These are phyloP conservation scores for Cantharis rustica DNA, from an alignment of 2,888 invertebrate genomes.

Conservation along the genomic window DNA sequence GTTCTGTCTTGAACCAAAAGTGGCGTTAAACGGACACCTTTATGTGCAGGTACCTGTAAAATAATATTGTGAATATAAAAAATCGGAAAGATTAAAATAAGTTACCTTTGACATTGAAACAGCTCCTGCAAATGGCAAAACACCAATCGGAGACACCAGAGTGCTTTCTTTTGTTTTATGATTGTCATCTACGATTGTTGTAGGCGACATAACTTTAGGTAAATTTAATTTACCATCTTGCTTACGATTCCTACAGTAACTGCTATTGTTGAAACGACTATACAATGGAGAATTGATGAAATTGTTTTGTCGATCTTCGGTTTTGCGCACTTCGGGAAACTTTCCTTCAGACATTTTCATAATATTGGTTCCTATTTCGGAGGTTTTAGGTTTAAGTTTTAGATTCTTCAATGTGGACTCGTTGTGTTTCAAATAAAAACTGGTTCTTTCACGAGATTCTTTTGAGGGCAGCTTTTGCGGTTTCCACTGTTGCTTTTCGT, in stretches of 20 bases:
- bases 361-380: constrained; percentile 4
- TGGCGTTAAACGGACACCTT: constrained; percentile 47
- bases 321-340: not conserved
- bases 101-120: constrained; percentile 40
- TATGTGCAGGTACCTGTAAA: constrained; percentile 30
- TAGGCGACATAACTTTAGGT: constrained; percentile 37
- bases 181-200: constrained; percentile 45
- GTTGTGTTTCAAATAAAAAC: constrained; percentile 3
- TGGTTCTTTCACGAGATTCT: constrained; percentile 12
- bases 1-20: constrained; percentile 47
- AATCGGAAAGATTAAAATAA: not conserved
- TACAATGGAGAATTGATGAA: constrained; percentile 35
- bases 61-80: not conserved
- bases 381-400: constrained; percentile 14
- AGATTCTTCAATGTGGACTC: constrained; percentile 5
- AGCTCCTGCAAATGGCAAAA: constrained; percentile 41
- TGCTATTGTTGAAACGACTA: constrained; percentile 30
- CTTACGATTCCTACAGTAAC: constrained; percentile 10
- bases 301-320: constrained; percentile 27
- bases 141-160: constrained; percentile 37
- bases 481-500: constrained; percentile 5
- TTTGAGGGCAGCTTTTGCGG: constrained; percentile 4
- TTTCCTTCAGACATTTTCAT: constrained; percentile 20
- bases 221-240: constrained; percentile 21
- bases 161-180: constrained; percentile 36